A percentile compares a stretch with the other conserved stretches of the same genome.
Evolutionary conservation across 2,113 vertebrate species (phyloP).

Genomic region (Orientallactaga bullata): DNA sequence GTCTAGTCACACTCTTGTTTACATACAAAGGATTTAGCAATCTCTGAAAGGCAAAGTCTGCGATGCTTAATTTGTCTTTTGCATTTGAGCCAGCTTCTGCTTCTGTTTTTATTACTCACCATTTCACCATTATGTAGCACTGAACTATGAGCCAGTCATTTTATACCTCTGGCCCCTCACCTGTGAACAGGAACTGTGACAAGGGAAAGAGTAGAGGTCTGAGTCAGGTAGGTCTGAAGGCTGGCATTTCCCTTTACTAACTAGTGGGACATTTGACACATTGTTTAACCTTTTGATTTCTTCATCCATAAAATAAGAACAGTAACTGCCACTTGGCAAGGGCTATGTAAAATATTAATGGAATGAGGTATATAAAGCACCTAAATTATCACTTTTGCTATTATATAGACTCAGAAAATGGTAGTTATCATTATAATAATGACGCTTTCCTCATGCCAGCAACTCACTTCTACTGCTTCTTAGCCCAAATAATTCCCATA

Average conservation of each 20-base stretch:
- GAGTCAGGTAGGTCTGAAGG: not conserved
- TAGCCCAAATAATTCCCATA: conserved; percentile 12
- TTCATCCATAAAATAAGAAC: conserved; percentile 37
- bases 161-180: not conserved
- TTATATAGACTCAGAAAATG: conserved; percentile 7
- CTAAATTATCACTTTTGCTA: conserved; percentile 13
- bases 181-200: not conserved
- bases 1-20: not conserved
- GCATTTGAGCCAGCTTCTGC: no score
- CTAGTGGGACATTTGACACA: not conserved
- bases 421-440: conserved; percentile 55
- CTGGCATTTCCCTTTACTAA: not conserved
- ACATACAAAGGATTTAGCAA: not conserved
- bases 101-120: not conserved
- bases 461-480: conserved; percentile 17
- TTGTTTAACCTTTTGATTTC: conserved; percentile 35
- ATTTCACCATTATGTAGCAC: accelerated
- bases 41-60: not conserved
- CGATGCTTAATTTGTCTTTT: not conserved
- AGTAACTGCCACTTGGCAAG: conserved; percentile 27
- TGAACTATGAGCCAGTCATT: not conserved
- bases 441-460: not conserved
- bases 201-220: not conserved
- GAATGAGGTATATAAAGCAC: conserved; percentile 48
- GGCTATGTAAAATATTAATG: conserved; percentile 37